Evolutionary conservation across 2,797 vertebrate species (phyloP), one percentile per base, ranked within the genome.

Genomic region (Periparus ater): DNA sequence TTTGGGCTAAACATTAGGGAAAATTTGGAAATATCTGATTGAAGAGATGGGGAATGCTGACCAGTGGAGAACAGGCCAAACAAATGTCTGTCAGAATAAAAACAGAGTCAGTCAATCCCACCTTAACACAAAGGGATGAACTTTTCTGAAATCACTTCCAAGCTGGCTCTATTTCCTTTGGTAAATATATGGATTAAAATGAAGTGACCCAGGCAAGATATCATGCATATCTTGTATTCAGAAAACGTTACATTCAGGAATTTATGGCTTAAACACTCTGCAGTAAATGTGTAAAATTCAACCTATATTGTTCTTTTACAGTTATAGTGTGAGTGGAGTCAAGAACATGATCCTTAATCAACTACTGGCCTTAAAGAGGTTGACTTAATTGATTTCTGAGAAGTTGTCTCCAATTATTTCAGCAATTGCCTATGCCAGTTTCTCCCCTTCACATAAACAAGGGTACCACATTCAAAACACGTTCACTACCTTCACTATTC

Each of bases 321-420:
- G n/a, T 65, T 78, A 38, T 1, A 89, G 10, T 15, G 42, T 36
- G 63, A 91, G n/a, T 60, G 26, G n/a, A 66, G 38, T 89, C 66
- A 89, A 93, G 82, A 93, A 54, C 5, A 22, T 17, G 44, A 72
- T 58, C 36, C 29, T 45, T 22, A 47, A 91, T 75, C 89, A 87
- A 91, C 65, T 72, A 40, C 22, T 38, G 75, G 44, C n/a, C 36
- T 75, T 80, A 79, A 70, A 60, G 53, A 53, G 13, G 72, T 61
- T 72, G 66, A 89, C 40, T 79, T 86, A 34, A 82, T 13, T 65
- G 76, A 86, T 89, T 91, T 75, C 66, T 90, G 70, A 84, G 81
- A 81, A 89, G 29, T 42, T 86, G 63, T 50, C 45, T 92, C 66
- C 53, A 93, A 44, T 76, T 82, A 92, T 73, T 90, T 82, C 76